phyloP scores from a whole-genome alignment of 2,797 vertebrate species.

The Sebastes aleutianus region DNA sequence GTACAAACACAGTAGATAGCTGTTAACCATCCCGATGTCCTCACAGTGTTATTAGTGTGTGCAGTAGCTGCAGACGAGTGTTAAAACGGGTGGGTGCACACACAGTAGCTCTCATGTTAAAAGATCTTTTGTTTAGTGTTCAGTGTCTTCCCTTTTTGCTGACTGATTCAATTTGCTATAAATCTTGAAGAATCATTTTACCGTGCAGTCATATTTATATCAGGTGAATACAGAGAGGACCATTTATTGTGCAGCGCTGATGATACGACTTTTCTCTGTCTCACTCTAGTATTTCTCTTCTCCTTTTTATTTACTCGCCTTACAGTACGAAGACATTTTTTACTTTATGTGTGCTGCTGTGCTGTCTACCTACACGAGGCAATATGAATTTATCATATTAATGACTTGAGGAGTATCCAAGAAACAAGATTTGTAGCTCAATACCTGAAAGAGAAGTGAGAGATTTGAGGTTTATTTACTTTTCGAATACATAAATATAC shows the following conservation, averaged over 20 bases:
- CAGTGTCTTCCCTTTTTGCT: constrained; percentile 34
- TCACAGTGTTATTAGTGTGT: constrained; percentile 1
- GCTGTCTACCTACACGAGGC: not conserved
- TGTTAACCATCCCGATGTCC: not conserved
- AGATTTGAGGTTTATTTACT: constrained; percentile 12
- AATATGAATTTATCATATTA: constrained; percentile 58
- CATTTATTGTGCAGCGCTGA: constrained; percentile 39
- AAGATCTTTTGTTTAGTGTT: constrained; percentile 39
- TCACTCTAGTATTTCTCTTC: constrained; percentile 56
- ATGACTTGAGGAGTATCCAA: constrained; percentile 59
- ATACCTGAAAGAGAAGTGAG: not conserved
- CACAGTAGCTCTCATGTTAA: constrained; percentile 27
- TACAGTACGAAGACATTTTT: constrained; percentile 28
- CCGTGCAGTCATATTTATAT: constrained; percentile 48
- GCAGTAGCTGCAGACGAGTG: constrained; percentile 1
- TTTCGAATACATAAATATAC: not conserved
- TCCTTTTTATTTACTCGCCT: constrained; percentile 45
- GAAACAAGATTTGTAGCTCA: constrained; percentile 49
- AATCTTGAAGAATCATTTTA: constrained; percentile 48
- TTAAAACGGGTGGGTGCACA: constrained; percentile 27
- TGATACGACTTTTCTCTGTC: constrained; percentile 48
- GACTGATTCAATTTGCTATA: constrained; percentile 58
- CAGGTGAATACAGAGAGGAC: not conserved
- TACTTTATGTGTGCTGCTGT: constrained; percentile 46
- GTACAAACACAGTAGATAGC: not conserved